Evolutionary conservation across 2,113 vertebrate species (phyloP), one percentile per base, ranked within the genome.

Genomic region (Chlamydotis undulata): DNA sequence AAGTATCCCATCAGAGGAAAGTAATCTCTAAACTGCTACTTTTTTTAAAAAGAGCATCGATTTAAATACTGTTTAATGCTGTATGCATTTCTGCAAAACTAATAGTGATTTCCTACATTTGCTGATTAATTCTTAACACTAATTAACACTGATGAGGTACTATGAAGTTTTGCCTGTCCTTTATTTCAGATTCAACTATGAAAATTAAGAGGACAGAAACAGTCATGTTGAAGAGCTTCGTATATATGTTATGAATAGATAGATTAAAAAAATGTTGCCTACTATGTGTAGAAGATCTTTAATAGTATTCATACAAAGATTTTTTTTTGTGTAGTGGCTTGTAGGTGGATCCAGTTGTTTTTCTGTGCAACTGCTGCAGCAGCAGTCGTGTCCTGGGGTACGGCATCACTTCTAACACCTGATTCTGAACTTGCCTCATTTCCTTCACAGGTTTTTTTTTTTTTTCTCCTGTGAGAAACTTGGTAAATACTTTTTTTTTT

Each of bases 131-230:
- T 93, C 74, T 92, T 23, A 61, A 26, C 67, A 24, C n/a, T 91
- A 91, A 87, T 94, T 96, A 95, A 91, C 77, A 63, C 63, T 79
- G 86, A 87, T 41, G 77, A 75, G 96, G 59, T 57, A 63, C 74
- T 93, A 13, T 91, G 94, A 91, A 78, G n/a, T 93, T 96, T 85
- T 91, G 89, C 35, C 31, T 81, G 61, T 85, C 89, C 65, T 96
- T 25, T 90, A 80, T 95, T 87, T 92, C 69, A 60, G 52, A 64
- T 92, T 92, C 79, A 83, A 22, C 56, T 37, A 15, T 89, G 83
- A 69, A 83, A 94, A 94, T 87, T 90, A 89, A 85, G 84, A 82
- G 57, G 56, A 60, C 52, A 79, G 80, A 89, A 87, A 57, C 25
- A 86, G 64, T 71, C 39, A 37, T n/a, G 33, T 52, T 60, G 56